These are phyloP conservation scores for Psettodes erumei DNA, from an alignment of 2,113 vertebrate species.

Conservation along the genomic window DNA sequence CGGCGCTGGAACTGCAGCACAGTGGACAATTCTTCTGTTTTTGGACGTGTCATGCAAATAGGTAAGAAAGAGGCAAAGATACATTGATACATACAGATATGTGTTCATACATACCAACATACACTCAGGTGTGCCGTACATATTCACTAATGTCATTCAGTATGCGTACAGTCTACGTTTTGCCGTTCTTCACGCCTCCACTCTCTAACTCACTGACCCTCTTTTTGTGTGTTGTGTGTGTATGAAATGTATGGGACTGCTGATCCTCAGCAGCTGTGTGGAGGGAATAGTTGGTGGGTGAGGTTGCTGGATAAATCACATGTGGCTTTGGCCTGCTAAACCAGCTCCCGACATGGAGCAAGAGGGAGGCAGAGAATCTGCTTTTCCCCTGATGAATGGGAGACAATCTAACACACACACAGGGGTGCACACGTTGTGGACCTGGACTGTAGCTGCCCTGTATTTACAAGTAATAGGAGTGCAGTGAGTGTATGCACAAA, in stretches of 20 bases:
- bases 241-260: constrained; percentile 49
- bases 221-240: constrained; percentile 26
- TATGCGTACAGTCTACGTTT: neutral
- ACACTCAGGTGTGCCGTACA: neutral
- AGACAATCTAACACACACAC: constrained; percentile 49
- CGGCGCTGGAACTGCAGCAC: constrained; percentile 99
- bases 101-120: neutral
- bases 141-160: neutral
- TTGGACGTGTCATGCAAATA: constrained; percentile 96
- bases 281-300: constrained; percentile 76
- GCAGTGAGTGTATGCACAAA: constrained; percentile 30
- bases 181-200: neutral
- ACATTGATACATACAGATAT: neutral
- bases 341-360: constrained; percentile 61
- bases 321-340: constrained; percentile 68
- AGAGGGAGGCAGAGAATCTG: constrained; percentile 62
- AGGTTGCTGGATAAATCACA: constrained; percentile 78
- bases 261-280: constrained; percentile 76
- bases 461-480: constrained; percentile 66
- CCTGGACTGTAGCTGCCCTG: constrained; percentile 47
- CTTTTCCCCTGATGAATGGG: constrained; percentile 64
- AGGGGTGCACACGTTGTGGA: neutral
- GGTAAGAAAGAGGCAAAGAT: constrained; percentile 78
- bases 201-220: constrained; percentile 16
- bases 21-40: constrained; percentile 94